These are phyloP conservation scores for Drosophila baimaii DNA, from an alignment of 1,140 invertebrate genomes.

Conservation along the genomic window DNA sequence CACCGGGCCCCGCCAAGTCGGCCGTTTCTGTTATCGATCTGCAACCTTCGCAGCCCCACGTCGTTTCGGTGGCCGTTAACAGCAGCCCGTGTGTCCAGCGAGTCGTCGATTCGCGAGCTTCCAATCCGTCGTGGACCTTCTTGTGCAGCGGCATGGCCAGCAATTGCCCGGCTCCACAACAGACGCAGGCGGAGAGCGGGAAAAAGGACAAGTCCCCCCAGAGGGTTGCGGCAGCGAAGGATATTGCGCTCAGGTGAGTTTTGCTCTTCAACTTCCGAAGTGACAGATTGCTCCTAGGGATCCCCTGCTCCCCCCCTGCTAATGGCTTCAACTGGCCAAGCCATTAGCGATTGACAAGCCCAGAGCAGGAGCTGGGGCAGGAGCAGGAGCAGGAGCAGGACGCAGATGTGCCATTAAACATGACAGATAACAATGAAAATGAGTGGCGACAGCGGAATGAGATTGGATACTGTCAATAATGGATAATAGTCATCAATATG, in stretches of 20 bases:
- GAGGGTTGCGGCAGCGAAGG: neutral
- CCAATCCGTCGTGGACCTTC: slow-evolving; percentile 57
- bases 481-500: slow-evolving; percentile 38
- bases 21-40: neutral
- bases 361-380: neutral
- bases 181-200: neutral
- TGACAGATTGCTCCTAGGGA: slow-evolving; percentile 20
- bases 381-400: neutral
- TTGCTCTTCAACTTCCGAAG: neutral
- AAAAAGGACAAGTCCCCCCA: neutral
- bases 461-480: slow-evolving; percentile 43
- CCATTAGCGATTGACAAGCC: slow-evolving; percentile 41
- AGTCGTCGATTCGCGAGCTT: slow-evolving; percentile 1
- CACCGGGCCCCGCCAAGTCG: neutral
- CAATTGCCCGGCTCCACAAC: slow-evolving; percentile 5
- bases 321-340: slow-evolving; percentile 10
- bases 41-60: slow-evolving; percentile 22
- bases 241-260: slow-evolving; percentile 41
- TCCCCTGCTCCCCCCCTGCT: neutral
- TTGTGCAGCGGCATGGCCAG: slow-evolving; percentile 62
- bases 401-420: slow-evolving; percentile 25
- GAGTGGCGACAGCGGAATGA: slow-evolving; percentile 33
- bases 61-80: slow-evolving; percentile 59
- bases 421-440: slow-evolving; percentile 45
- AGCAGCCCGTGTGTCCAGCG: slow-evolving; percentile 21